Conservation (phyloP, 2,113 vertebrate species). For the Todiramphus chloris region DNA sequence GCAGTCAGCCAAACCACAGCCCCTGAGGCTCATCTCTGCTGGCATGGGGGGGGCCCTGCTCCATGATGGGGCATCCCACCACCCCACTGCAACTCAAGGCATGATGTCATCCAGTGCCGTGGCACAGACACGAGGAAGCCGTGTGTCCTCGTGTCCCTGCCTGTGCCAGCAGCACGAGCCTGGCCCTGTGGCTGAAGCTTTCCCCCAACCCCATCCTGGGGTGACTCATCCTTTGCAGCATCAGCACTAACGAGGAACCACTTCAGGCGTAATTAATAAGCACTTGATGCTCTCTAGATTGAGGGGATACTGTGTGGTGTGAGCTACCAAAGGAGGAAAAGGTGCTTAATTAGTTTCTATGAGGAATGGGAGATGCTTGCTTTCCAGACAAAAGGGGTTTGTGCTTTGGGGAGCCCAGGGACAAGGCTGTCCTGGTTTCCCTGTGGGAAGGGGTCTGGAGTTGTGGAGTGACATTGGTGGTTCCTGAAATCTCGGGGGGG, state of each 20-base stretch:
- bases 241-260: slow-evolving; percentile 24
- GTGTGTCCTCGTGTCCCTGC: rapidly evolving
- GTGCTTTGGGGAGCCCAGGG: not conserved
- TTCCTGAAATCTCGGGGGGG: not conserved
- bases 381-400: not conserved
- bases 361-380: not conserved
- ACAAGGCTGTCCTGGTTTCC: rapidly evolving
- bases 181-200: not conserved
- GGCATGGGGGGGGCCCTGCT: not conserved
- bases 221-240: not conserved
- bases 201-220: not conserved
- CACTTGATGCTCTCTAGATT: slow-evolving; percentile 14
- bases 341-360: not conserved
- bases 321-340: not conserved
- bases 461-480: rapidly evolving
- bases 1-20: not conserved
- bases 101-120: rapidly evolving
- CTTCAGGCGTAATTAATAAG: slow-evolving; percentile 50
- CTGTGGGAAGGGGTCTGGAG: not conserved
- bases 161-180: rapidly evolving
- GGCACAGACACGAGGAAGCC: not conserved
- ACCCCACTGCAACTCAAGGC: not conserved
- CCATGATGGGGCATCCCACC: not conserved
- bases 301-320: slow-evolving; percentile 8
- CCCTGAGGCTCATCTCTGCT: not conserved